Evolutionary conservation across 2,113 vertebrate species (phyloP).

Genomic region (Bos taurus): DNA sequence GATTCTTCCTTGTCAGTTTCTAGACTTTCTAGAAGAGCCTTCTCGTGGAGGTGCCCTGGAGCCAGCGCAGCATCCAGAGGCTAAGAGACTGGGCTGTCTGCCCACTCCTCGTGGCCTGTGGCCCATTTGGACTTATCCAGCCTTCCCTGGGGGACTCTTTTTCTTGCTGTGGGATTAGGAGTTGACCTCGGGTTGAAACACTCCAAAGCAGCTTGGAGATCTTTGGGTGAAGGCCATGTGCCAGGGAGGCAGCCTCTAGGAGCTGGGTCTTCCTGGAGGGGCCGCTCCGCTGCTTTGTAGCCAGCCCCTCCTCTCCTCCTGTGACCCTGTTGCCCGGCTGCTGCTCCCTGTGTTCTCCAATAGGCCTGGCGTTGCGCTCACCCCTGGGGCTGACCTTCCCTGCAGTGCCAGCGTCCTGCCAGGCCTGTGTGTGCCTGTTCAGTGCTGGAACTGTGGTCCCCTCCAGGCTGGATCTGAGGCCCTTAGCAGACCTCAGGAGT

Average conservation of each 20-base stretch:
- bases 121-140: neutral
- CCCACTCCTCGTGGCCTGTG: neutral
- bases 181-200: neutral
- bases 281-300: neutral
- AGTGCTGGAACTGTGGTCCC: neutral
- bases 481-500: neutral
- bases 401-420: neutral
- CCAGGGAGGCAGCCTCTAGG: neutral
- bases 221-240: neutral
- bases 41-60: neutral
- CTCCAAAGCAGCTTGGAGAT: neutral
- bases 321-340: neutral
- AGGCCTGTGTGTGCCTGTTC: neutral
- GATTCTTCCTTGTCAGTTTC: neutral
- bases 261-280: neutral
- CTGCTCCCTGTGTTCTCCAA: neutral
- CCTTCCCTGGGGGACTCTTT: neutral
- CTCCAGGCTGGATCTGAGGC: neutral
- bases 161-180: neutral
- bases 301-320: neutral
- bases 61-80: neutral
- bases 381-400: neutral
- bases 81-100: neutral
- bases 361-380: neutral
- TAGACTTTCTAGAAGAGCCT: neutral